Evolutionary conservation across 2,113 vertebrate species (phyloP).

Genomic region (Sisor rabdophorus): DNA sequence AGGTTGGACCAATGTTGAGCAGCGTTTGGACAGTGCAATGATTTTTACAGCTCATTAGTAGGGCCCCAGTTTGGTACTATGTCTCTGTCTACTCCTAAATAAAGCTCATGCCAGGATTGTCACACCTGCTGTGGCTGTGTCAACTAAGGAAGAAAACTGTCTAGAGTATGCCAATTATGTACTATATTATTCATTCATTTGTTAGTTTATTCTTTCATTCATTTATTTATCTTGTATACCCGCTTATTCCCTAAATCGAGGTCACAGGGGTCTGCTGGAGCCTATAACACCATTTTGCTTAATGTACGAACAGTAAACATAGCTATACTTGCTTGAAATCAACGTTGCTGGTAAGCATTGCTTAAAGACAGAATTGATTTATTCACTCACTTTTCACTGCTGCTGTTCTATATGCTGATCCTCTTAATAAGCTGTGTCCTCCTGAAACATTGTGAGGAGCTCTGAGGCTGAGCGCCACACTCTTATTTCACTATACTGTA

Average conservation of each 20-base stretch:
- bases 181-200: too few species aligned
- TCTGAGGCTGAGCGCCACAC: neutral
- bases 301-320: too few species aligned
- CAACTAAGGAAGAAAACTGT: neutral
- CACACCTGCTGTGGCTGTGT: neutral
- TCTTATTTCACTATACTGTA: neutral
- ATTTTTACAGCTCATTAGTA: neutral
- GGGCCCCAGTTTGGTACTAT: too few species aligned
- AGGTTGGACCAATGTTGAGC: slow-evolving; percentile 22
- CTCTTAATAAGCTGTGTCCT: neutral
- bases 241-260: too few species aligned
- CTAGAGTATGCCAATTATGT: neutral
- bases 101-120: neutral
- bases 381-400: neutral
- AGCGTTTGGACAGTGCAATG: slow-evolving; percentile 26
- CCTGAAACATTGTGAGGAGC: slow-evolving; percentile 1
- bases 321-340: too few species aligned
- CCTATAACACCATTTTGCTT: too few species aligned
- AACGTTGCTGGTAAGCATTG: too few species aligned
- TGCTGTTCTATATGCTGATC: slow-evolving; percentile 1
- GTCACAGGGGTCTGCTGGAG: too few species aligned
- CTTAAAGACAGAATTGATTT: too few species aligned
- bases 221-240: too few species aligned
- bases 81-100: neutral
- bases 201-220: too few species aligned